These are phyloP conservation scores for Laticauda colubrina DNA, from an alignment of 2,113 vertebrate species.

Conservation along the genomic window DNA sequence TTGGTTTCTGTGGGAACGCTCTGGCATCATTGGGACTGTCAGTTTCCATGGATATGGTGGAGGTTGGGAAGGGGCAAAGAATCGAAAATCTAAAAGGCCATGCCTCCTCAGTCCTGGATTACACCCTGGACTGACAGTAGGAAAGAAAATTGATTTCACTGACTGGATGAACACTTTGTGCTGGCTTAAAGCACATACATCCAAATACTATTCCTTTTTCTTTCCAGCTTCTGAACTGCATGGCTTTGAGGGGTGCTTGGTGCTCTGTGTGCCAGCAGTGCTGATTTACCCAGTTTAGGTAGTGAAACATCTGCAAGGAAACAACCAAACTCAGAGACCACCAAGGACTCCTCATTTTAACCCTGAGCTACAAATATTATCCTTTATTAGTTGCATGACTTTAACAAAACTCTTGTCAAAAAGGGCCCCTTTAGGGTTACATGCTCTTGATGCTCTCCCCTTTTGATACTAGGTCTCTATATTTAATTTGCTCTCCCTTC, in stretches of 20 bases:
- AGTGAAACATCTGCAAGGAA: background rate
- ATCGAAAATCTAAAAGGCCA: background rate
- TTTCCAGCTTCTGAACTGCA: background rate
- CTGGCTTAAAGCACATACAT: background rate
- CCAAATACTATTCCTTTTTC: background rate
- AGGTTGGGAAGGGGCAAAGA: background rate
- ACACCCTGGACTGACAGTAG: background rate
- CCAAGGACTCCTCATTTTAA: background rate
- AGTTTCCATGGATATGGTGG: background rate
- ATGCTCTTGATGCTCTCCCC: background rate
- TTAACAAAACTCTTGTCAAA: background rate
- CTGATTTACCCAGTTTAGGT: background rate
- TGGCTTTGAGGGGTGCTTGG: background rate
- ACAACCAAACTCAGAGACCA: background rate
- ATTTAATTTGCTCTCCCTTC: background rate
- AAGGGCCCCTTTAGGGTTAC: background rate
- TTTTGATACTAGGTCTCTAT: background rate
- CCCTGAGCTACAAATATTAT: background rate
- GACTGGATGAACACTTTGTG: background rate
- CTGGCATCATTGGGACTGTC: background rate
- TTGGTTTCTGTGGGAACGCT: background rate
- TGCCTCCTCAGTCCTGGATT: background rate
- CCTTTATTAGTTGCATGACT: background rate
- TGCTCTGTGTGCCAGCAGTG: background rate
- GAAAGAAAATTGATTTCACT: background rate